Evolutionary conservation across 2,888 invertebrate species (phyloP), one percentile per base, ranked within the genome.

Genomic region (Ochlodes sylvanus): DNA sequence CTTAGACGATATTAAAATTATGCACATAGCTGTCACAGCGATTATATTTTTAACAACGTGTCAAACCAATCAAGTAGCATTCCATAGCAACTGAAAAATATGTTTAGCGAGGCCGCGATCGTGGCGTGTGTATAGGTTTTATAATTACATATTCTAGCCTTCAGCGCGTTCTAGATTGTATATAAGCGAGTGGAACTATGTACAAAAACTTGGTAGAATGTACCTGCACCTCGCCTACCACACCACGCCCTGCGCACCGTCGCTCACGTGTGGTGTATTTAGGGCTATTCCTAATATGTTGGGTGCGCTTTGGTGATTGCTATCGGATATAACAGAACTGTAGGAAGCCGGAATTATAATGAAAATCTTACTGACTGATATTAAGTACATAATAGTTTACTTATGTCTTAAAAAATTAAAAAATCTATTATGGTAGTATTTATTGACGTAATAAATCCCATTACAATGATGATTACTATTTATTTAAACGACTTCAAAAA

Each of bases 111-210:
- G 52, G 57, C 58, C 38, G 7, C 47, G 17, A 15, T 54, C 41
- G 52, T 42, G n/a, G n/a, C 60, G 14, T 14, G 47, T 60, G 58
- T 60, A 54, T 44, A 60, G 44, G 54, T 61, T 67, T 67, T 55
- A 67, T 61, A 44, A 60, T 61, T 61, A 55, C 32, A 71, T 69
- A 68, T 69, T 69, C 69, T 73, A 80, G 80, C 85, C 84, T 85
- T 84, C 83, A 71, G 73, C 63, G 71, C 77, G 82, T 76, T 77
- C 85, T 83, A 85, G 84, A 80, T 84, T 60, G 60, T 79, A 79
- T 73, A n/a, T n/a, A n/a, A 72, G 75, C 77, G 79, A 75, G 72
- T 72, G 72, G 75, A 74, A 70, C 72, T 77, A 77, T 56, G 68
- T 61, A 72, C 75, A 79, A 82, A 83, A 83, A 81, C 64, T 65